Conservation (phyloP, 2,888 invertebrate species). For the Icerya purchasi region DNA sequence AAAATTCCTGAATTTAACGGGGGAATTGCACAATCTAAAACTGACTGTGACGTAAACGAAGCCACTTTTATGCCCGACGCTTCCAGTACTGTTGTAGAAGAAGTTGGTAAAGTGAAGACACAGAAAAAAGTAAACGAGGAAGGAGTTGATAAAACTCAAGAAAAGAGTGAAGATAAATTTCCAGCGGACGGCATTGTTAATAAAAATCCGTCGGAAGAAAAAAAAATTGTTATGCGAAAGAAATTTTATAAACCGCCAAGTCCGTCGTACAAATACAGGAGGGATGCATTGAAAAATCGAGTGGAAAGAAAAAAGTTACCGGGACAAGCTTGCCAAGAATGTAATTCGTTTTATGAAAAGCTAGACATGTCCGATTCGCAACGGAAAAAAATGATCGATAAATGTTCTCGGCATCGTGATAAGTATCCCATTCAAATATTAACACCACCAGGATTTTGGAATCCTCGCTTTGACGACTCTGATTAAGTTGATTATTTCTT, state of each 20-base stretch:
- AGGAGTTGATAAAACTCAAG: too few relatives aligned
- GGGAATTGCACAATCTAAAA: neutral
- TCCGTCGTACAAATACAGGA: slow-evolving; percentile 22
- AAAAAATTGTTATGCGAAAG: neutral
- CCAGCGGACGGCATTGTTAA: too few relatives aligned
- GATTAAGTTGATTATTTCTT: slow-evolving; percentile 14
- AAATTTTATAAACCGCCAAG: neutral
- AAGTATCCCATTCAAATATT: slow-evolving; percentile 24
- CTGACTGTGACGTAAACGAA: neutral
- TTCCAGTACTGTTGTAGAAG: neutral
- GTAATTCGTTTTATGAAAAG: slow-evolving; percentile 24
- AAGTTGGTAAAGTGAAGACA: neutral
- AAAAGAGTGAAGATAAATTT: too few relatives aligned
- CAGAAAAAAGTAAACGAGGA: too few relatives aligned
- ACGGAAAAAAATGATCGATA: slow-evolving; percentile 25
- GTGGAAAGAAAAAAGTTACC: slow-evolving; percentile 24
- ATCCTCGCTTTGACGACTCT: slow-evolving; percentile 24
- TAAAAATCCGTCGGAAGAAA: neutral
- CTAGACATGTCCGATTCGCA: slow-evolving; percentile 24
- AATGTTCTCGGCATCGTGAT: slow-evolving; percentile 30
- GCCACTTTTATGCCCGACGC: neutral
- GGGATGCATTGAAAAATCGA: slow-evolving; percentile 23
- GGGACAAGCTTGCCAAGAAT: slow-evolving; percentile 27
- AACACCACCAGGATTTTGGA: slow-evolving; percentile 27
- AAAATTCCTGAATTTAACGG: neutral